Evolutionary conservation across 2,888 invertebrate genomes (phyloP).

Genomic region (Troides helena): DNA sequence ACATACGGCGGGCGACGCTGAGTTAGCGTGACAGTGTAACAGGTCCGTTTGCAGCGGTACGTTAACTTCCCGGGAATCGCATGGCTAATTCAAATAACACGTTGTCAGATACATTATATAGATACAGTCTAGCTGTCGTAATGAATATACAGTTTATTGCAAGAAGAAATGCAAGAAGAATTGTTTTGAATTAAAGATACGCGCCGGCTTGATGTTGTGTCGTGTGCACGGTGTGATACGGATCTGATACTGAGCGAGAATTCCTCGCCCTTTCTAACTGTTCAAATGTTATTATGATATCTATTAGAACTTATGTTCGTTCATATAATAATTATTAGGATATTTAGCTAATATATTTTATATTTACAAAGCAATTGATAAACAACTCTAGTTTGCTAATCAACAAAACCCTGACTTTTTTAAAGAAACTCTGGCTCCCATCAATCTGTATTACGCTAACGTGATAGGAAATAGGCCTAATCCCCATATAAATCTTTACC

Average conservation of each 20-base stretch:
- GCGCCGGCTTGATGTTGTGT: constrained; percentile 9
- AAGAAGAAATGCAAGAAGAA: constrained; percentile 27
- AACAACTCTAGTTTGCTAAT: too few species aligned
- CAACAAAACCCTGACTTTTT: too few species aligned
- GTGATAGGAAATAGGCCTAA: too few species aligned
- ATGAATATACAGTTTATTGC: constrained; percentile 28
- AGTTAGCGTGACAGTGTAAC: constrained; percentile 27
- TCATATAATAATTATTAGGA: background rate
- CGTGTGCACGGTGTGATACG: constrained; percentile 1
- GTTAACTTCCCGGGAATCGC: constrained; percentile 31
- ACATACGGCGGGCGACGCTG: constrained; percentile 19
- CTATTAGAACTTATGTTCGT: background rate
- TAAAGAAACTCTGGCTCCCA: too few species aligned
- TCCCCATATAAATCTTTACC: too few species aligned
- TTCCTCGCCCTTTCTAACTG: constrained; percentile 9
- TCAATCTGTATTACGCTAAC: too few species aligned
- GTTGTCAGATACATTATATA: constrained; percentile 30
- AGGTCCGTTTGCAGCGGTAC: constrained; percentile 24
- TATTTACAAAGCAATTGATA: too few species aligned
- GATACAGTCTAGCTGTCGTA: constrained; percentile 27
- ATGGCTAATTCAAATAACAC: constrained; percentile 31
- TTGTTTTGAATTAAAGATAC: constrained; percentile 30
- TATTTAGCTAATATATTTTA: background rate
- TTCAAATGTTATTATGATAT: constrained; percentile 1
- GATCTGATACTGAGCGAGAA: constrained; percentile 17